These are phyloP conservation scores for Pachliopta kotzebuea DNA, from an alignment of 2,888 invertebrate genomes.

Conservation along the genomic window DNA sequence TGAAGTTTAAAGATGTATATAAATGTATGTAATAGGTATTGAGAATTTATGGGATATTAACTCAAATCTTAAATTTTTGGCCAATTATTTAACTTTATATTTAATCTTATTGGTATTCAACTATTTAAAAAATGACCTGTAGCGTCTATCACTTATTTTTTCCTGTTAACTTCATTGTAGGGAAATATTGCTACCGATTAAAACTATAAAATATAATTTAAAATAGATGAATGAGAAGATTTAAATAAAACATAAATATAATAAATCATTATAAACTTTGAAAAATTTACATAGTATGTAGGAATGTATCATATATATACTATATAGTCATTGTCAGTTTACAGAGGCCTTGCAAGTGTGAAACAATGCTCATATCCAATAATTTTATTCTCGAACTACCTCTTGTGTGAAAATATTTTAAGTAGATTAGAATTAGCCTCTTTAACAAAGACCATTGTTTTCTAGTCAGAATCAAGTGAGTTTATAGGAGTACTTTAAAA, in stretches of 20 bases:
- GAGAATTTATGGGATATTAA: no score
- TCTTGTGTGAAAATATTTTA: background rate
- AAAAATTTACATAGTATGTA: background rate
- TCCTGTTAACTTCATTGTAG: no score
- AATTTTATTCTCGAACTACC: background rate
- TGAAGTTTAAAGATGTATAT: no score
- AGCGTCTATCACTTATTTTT: no score
- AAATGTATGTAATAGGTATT: no score
- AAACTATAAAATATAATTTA: no score
- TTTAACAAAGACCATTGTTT: background rate
- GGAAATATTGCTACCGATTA: no score
- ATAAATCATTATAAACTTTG: background rate
- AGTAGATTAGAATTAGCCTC: background rate
- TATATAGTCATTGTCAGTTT: background rate
- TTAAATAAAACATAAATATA: background rate
- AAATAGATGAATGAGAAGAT: no score
- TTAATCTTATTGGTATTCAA: no score
- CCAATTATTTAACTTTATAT: no score
- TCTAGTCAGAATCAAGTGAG: background rate
- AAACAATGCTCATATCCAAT: constrained; percentile 18
- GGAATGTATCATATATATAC: background rate
- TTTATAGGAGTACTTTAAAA: background rate
- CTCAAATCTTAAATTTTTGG: no score
- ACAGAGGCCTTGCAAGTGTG: constrained; percentile 12
- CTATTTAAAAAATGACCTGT: no score